phyloP scores from a whole-genome alignment of 2,797 vertebrate genomes.

The Silurus aristotelis region DNA sequence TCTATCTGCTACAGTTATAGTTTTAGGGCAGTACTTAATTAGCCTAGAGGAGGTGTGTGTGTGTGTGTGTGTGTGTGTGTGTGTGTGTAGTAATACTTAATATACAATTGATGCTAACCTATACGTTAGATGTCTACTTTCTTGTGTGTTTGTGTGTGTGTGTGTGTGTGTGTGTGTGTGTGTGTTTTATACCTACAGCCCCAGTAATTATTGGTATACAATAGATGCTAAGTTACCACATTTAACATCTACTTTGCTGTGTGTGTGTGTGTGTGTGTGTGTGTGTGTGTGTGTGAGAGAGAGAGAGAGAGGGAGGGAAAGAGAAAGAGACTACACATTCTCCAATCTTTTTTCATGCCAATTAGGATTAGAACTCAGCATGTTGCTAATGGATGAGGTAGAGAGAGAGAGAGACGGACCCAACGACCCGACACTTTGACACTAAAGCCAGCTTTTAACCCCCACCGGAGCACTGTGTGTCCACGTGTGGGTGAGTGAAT shows the following conservation, averaged over 20 bases:
- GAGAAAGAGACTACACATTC: constrained; percentile 50
- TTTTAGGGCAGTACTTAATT: constrained; percentile 33
- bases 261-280: constrained; percentile 34
- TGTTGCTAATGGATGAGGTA: constrained; percentile 74
- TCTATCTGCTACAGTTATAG: constrained; percentile 24
- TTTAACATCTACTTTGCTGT: constrained; percentile 30
- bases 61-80: background rate
- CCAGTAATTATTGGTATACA: constrained; percentile 13
- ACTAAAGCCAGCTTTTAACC: constrained; percentile 51
- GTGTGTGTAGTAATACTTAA: background rate
- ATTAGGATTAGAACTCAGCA: constrained; percentile 84
- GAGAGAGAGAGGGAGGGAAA: background rate
- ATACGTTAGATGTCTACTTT: background rate
- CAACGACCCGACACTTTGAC: constrained; percentile 42
- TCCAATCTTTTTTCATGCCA: constrained; percentile 73
- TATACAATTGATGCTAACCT: background rate
- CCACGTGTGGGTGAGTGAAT: constrained; percentile 25
- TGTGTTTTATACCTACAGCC: background rate
- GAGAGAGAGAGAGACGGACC: constrained; percentile 44
- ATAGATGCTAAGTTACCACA: constrained; percentile 21
- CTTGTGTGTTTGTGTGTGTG: background rate
- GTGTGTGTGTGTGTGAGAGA: constrained; percentile 20
- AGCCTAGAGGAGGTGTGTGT: background rate
- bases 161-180: constrained; percentile 1
- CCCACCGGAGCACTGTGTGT: constrained; percentile 35